Conservation (phyloP, 2,797 vertebrate species). For the Poeciliopsis turneri region DNA sequence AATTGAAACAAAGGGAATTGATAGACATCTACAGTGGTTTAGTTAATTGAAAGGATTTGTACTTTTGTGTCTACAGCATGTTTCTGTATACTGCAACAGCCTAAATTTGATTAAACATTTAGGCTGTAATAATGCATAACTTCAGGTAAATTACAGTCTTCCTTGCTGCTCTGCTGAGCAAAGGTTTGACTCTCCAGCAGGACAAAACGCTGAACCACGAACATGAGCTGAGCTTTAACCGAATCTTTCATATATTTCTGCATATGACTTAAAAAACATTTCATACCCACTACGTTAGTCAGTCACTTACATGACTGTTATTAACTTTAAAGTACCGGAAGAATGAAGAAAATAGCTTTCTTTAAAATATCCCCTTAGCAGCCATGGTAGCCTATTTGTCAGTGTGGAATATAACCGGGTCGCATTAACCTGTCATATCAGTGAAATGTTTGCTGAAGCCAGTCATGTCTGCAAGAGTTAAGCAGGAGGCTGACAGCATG, state of each 20-base stretch:
- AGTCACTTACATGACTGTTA: background rate
- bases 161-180: background rate
- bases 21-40: no score
- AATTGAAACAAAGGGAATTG: background rate
- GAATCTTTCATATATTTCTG: background rate
- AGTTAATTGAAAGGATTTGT: background rate
- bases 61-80: background rate
- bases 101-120: background rate
- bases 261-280: background rate
- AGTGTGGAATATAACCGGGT: conserved; percentile 21
- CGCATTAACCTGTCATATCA: conserved; percentile 25
- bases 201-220: background rate
- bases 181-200: background rate
- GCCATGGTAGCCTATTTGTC: conserved; percentile 17
- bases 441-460: conserved; percentile 39
- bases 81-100: background rate
- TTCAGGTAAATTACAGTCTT: background rate
- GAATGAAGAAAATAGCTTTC: background rate
- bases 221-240: background rate
- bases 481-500: conserved; percentile 16
- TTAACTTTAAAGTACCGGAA: background rate
- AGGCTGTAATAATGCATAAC: background rate
- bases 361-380: background rate
- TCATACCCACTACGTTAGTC: background rate
- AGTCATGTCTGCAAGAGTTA: conserved; percentile 28